Conservation (phyloP, 2,113 vertebrate species). For the Regulus satrapa region DNA sequence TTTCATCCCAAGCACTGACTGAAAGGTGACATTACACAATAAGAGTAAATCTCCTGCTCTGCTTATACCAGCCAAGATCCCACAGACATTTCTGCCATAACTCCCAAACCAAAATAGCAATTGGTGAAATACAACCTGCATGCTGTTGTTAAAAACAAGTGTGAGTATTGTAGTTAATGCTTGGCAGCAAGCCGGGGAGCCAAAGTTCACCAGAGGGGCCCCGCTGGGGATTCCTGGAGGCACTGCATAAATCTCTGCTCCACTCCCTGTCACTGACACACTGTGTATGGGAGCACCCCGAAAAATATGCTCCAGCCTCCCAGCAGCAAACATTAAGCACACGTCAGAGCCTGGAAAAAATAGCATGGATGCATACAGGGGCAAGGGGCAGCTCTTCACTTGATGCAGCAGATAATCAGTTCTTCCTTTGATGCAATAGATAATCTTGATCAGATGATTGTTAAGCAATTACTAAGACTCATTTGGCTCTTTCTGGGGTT, state of each 20-base stretch:
- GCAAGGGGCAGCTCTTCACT: fast-evolving
- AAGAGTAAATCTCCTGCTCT: constrained; percentile 23
- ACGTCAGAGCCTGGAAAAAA: not conserved
- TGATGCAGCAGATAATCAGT: not conserved
- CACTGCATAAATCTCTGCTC: not conserved
- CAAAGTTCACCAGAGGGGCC: constrained; percentile 35
- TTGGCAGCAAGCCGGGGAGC: constrained; percentile 59
- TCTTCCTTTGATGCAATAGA: not conserved
- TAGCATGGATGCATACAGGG: not conserved
- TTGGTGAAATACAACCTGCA: constrained; percentile 70
- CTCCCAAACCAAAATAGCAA: constrained; percentile 72
- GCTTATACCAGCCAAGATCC: constrained; percentile 7
- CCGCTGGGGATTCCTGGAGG: constrained; percentile 26
- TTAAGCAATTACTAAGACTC: not conserved
- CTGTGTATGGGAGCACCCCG: not conserved
- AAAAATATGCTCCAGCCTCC: not conserved
- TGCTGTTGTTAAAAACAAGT: constrained; percentile 77
- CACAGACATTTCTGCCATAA: constrained; percentile 69
- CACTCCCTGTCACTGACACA: fast-evolving
- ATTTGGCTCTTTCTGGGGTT: not conserved
- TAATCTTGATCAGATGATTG: not conserved
- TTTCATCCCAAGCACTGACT: constrained; percentile 26
- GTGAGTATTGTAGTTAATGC: constrained; percentile 75
- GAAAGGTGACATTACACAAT: constrained; percentile 69
- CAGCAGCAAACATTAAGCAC: not conserved